These are phyloP conservation scores for Nowickia ferox DNA, from an alignment of 2,888 invertebrate species.

Conservation along the genomic window DNA sequence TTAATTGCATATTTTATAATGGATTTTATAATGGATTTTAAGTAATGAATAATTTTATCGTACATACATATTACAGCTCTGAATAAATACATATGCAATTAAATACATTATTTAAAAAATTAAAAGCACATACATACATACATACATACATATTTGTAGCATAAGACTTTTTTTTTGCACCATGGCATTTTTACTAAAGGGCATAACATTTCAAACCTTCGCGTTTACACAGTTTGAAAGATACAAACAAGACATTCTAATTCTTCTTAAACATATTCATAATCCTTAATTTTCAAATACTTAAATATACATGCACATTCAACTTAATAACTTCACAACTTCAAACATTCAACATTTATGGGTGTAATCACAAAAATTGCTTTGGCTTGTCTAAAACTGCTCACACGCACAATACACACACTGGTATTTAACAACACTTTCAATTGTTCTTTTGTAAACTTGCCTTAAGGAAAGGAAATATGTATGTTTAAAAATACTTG, in stretches of 20 bases:
- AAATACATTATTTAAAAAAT: slow-evolving; percentile 22
- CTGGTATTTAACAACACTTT: slow-evolving; percentile 28
- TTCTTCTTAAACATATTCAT: slow-evolving; percentile 1
- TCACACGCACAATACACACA: slow-evolving; percentile 3
- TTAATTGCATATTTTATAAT: too few relatives aligned
- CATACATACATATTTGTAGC: neutral
- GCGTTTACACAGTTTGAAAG: slow-evolving; percentile 8
- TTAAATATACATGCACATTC: slow-evolving; percentile 12
- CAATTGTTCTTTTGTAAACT: slow-evolving; percentile 48
- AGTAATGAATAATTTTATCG: too few relatives aligned
- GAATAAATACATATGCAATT: too few relatives aligned
- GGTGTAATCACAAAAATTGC: slow-evolving; percentile 27
- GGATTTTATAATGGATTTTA: too few relatives aligned
- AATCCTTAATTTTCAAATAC: slow-evolving; percentile 14
- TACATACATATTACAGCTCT: too few relatives aligned
- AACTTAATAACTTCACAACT: neutral
- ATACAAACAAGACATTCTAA: slow-evolving; percentile 29
- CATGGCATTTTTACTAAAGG: slow-evolving; percentile 21
- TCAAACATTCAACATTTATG: slow-evolving; percentile 34
- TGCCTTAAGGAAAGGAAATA: slow-evolving; percentile 25
- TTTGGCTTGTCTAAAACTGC: slow-evolving; percentile 32
- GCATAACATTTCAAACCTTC: slow-evolving; percentile 6
- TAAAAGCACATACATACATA: slow-evolving; percentile 10
- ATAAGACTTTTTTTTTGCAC: slow-evolving; percentile 24
- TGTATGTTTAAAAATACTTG: slow-evolving; percentile 38